Evolutionary conservation across 2,888 invertebrate species (phyloP).

Genomic region (Drosophila fulvimacula): DNA sequence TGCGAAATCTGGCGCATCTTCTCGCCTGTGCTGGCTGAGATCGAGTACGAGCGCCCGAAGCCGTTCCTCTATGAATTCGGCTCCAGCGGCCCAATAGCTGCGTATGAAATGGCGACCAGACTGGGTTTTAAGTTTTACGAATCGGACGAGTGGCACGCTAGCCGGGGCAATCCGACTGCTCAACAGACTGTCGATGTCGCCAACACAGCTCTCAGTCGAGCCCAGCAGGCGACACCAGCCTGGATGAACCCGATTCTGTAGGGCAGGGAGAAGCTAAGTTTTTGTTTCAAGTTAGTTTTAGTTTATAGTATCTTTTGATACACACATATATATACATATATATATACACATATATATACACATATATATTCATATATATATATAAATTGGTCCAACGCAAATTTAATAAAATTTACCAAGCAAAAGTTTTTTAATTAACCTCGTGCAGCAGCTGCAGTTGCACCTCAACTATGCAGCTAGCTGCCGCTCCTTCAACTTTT

Average conservation of each 20-base stretch:
- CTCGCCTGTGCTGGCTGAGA: conserved; percentile 39
- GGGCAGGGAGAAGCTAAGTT: conserved; percentile 9
- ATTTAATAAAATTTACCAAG: conserved; percentile 44
- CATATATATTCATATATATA: conserved; percentile 2
- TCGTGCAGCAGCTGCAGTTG: conserved; percentile 28
- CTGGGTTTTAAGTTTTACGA: conserved; percentile 62
- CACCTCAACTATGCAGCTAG: conserved; percentile 30
- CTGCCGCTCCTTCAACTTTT: background rate
- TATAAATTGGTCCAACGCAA: conserved; percentile 39
- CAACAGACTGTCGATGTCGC: background rate
- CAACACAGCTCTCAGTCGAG: conserved; percentile 17
- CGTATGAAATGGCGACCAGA: conserved; percentile 54
- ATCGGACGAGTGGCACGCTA: conserved; percentile 56
- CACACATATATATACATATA: background rate
- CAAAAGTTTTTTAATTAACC: conserved; percentile 78
- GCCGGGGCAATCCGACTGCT: background rate
- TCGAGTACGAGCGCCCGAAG: conserved; percentile 58
- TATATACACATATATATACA: conserved; percentile 4
- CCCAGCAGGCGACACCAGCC: conserved; percentile 29
- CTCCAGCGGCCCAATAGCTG: conserved; percentile 55
- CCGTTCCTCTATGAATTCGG: conserved; percentile 56
- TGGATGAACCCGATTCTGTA: conserved; percentile 23
- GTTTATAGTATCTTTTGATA: conserved; percentile 3
- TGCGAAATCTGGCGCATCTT: conserved; percentile 74
- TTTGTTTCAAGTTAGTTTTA: conserved; percentile 11